phyloP scores from a whole-genome alignment of 2,113 vertebrate genomes.

The Caloenas nicobarica region DNA sequence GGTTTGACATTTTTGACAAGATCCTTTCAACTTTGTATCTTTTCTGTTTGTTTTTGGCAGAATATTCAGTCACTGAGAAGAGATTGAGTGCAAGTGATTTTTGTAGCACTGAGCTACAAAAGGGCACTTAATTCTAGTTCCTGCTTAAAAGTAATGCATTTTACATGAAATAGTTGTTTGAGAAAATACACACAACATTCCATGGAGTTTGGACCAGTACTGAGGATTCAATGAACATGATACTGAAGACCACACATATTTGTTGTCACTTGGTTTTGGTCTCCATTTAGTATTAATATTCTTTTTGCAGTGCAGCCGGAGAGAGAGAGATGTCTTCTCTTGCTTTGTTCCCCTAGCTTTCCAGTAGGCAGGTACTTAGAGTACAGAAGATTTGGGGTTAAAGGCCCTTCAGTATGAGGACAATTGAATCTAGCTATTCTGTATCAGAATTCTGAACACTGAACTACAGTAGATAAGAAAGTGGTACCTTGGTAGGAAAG shows the following conservation, averaged over 20 bases:
- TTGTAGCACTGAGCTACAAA: background rate
- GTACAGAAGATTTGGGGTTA: background rate
- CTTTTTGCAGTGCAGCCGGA: background rate
- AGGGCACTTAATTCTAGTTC: background rate
- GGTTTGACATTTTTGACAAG: background rate
- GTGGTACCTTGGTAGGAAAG: background rate
- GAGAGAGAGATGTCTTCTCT: background rate
- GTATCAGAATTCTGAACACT: background rate
- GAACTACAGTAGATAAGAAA: background rate
- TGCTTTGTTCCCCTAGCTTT: background rate
- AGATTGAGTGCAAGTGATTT: background rate
- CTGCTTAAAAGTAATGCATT: background rate
- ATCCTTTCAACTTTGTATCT: background rate
- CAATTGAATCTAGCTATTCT: fast-evolving
- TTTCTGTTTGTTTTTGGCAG: background rate
- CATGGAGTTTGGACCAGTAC: background rate
- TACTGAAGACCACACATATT: background rate
- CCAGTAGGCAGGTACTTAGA: background rate
- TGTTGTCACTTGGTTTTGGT: background rate
- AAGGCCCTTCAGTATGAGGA: background rate
- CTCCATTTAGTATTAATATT: background rate
- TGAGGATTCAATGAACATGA: background rate
- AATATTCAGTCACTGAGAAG: background rate
- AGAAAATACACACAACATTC: background rate
- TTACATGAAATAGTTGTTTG: background rate